phyloP scores from a whole-genome alignment of 2,797 vertebrate species.

The Champsocephalus esox region DNA sequence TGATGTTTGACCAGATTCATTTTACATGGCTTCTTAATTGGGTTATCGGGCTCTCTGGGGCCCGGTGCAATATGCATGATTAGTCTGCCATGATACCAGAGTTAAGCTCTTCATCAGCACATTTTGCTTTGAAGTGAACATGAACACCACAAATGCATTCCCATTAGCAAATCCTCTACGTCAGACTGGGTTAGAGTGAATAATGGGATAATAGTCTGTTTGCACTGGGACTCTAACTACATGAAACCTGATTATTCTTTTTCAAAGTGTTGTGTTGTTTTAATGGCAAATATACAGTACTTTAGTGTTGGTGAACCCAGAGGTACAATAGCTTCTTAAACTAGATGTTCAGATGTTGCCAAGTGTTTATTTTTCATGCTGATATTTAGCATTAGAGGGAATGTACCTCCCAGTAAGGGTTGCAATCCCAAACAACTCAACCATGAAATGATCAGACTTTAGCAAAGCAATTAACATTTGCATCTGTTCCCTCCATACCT shows the following conservation, averaged over 20 bases:
- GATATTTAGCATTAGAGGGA: constrained; percentile 34
- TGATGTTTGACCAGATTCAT: constrained; percentile 25
- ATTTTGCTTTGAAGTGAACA: constrained; percentile 10
- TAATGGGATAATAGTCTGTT: constrained; percentile 5
- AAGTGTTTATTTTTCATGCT: constrained; percentile 24
- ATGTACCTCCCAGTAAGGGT: constrained; percentile 44
- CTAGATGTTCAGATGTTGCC: not conserved
- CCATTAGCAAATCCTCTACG: constrained; percentile 30
- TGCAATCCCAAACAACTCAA: constrained; percentile 53
- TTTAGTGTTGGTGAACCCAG: not conserved
- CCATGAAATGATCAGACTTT: constrained; percentile 36
- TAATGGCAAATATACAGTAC: not conserved
- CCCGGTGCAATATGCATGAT: constrained; percentile 61
- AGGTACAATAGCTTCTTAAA: constrained; percentile 14
- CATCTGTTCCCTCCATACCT: constrained; percentile 29
- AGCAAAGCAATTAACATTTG: constrained; percentile 38
- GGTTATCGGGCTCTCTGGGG: constrained; percentile 60
- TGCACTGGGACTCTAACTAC: constrained; percentile 5
- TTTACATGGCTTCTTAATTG: constrained; percentile 50
- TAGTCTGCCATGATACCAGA: constrained; percentile 50
- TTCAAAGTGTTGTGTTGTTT: constrained; percentile 7
- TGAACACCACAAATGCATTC: constrained; percentile 44
- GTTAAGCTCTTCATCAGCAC: constrained; percentile 38
- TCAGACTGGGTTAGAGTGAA: constrained; percentile 36
- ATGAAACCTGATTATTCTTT: constrained; percentile 34